phyloP scores from a whole-genome alignment of 2,888 invertebrate genomes.

The Proisotoma minuta region DNA sequence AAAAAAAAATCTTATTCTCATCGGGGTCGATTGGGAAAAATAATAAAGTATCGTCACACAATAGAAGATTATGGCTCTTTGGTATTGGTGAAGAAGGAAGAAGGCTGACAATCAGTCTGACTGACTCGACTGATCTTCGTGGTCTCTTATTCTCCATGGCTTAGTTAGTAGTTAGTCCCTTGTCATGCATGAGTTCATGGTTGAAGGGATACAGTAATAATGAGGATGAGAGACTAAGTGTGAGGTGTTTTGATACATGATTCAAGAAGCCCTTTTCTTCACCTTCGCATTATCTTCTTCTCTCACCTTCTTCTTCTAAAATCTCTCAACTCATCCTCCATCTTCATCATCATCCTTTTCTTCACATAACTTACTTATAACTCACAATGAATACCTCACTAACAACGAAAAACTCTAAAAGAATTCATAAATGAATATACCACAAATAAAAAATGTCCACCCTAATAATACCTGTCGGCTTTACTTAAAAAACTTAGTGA shows the following conservation, averaged over 20 bases:
- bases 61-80: slow-evolving; percentile 7
- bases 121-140: slow-evolving; percentile 1
- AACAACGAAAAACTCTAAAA: slow-evolving; percentile 7
- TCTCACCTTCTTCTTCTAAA: slow-evolving; percentile 23
- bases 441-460: slow-evolving; percentile 35
- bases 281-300: slow-evolving; percentile 25
- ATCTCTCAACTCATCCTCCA: slow-evolving; percentile 21
- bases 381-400: neutral
- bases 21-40: slow-evolving; percentile 14
- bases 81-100: neutral
- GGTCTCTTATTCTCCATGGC: neutral
- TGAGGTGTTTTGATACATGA: slow-evolving; percentile 14
- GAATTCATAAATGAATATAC: slow-evolving; percentile 35
- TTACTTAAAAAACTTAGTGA: slow-evolving; percentile 19
- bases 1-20: slow-evolving; percentile 12
- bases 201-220: slow-evolving; percentile 42
- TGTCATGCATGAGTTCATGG: slow-evolving; percentile 42
- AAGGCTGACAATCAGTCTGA: slow-evolving; percentile 18
- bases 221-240: slow-evolving; percentile 23
- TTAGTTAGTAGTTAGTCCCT: slow-evolving; percentile 8
- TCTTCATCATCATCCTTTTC: slow-evolving; percentile 16
- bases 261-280: slow-evolving; percentile 36
- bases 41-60: slow-evolving; percentile 7
- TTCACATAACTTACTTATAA: neutral
- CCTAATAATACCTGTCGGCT: slow-evolving; percentile 37